Evolutionary conservation across 2,113 vertebrate genomes (phyloP), one percentile per base, ranked within the genome.

Genomic region (Heterotis niloticus): DNA sequence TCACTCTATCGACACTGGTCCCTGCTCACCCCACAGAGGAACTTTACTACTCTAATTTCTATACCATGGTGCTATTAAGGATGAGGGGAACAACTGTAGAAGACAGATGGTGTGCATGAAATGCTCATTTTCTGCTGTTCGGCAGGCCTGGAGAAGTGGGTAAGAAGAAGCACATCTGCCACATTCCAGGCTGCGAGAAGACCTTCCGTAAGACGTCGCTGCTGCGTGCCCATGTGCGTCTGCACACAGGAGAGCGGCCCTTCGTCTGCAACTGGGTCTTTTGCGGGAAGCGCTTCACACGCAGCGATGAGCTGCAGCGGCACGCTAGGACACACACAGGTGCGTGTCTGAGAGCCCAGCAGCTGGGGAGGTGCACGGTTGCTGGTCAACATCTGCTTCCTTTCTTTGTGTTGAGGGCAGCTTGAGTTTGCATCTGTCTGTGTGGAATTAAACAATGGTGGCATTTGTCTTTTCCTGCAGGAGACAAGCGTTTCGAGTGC

Each of bases 181-280:
- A 99, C 79, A 94, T 99, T 83, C 94, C 94, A 0, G 97, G 97
- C 84, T 99, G 97, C 0, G 97, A 96, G 44, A 95, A 96, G 84
- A 98, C 96, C 0, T 98, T 99, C 91, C 93, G 96, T 76, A 99
- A 98, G 88, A 99, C 97, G 0, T 98, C 96, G 0, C 87, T 99
- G 86, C 92, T 98, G 82, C 90, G 96, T 29, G 97, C 97, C 0
- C 97, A 99, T 0, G 97, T 99, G 79, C 93, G 97, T 56, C 86
- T 98, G 86, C 96, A 99, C 91, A 99, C 97, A 0, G 97, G 97
- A 0, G 97, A 98, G 83, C 85, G 97, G 1, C 97, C 97, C 4
- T 99, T 99, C 0, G 96, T 95, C 82, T 99, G 97, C 90, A 96
- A 93, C 90, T 99, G 97, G 97, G 94, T 98, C 5, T 95, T 95